These are phyloP conservation scores for Malurus melanocephalus DNA, from an alignment of 2,113 vertebrate species.

Conservation along the genomic window DNA sequence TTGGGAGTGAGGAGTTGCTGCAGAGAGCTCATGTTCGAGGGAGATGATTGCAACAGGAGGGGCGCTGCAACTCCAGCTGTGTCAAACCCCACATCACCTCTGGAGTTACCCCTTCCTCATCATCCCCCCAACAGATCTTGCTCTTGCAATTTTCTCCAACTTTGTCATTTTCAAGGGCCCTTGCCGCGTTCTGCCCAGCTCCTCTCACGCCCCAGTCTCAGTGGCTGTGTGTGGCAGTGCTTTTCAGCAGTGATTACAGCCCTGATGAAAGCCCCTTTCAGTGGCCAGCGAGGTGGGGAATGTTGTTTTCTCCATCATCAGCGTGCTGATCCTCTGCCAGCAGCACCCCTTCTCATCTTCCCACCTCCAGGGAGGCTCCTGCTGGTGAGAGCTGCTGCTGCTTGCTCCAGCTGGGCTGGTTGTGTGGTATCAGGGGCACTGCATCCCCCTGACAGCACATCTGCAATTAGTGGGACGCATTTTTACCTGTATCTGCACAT, in stretches of 20 bases:
- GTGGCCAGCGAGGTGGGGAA: fast-evolving
- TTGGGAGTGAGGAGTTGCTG: background rate
- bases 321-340: background rate
- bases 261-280: background rate
- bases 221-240: background rate
- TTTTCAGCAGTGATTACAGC: background rate
- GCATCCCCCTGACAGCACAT: background rate
- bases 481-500: background rate
- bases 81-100: fast-evolving
- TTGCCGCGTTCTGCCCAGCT: background rate
- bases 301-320: background rate
- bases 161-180: background rate
- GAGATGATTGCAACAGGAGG: background rate
- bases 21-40: fast-evolving
- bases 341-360: background rate
- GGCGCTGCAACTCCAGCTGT: fast-evolving
- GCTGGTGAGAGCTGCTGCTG: background rate
- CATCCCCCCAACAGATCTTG: background rate
- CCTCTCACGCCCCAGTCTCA: fast-evolving
- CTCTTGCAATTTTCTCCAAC: background rate
- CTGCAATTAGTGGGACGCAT: background rate
- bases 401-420: background rate
- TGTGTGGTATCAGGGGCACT: background rate
- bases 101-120: background rate
- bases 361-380: background rate